Evolutionary conservation across 2,113 vertebrate species (phyloP), one percentile per base, ranked within the genome.

Genomic region (Pachycephala philippinensis): DNA sequence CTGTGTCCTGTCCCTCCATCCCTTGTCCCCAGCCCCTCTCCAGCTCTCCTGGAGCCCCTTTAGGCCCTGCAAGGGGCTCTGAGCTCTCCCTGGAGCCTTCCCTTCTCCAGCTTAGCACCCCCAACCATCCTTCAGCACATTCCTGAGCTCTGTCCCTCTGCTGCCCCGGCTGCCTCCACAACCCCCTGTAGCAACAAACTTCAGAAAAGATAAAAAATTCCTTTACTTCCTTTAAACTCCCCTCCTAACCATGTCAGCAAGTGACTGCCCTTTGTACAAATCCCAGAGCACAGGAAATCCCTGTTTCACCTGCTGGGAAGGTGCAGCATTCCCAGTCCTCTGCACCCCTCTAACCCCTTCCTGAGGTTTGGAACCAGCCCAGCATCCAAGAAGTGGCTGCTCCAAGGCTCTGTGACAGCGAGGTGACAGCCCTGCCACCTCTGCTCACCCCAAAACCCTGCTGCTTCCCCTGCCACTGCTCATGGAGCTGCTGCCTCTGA

Each of bases 401-500:
- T 47, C 20, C 35, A 50, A 24, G 33, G 45, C 26, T 15, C 20
- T 11, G 19, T 12, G n/a, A n/a, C n/a, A n/a, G n/a, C n/a, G n/a
- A n/a, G n/a, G n/a, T n/a, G n/a, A n/a, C 16, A 60, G 60, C 18
- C 15, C 59, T 72, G 44, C 4, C 47, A 15, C 0, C 4, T 23
- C 33, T 50, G 16, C 22, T 45, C 45, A 26, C 18, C 21, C 7
- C 82, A n/a, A n/a, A n/a, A n/a, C n/a, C 17, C 60, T 23, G 30
- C 4, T 53, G 31, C 31, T n/a, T 70, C 5, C n/a, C 31, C 49
- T 47, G 35, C 52, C 10, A 7, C 64, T 21, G 35, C 9, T 1
- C 26, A 1, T 4, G 33, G 40, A 79, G 42, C 4, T 3, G 1
- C 6, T 10, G 31, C 57, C 45, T 13, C 12, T 1, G 0, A 15